Percentiles rank a stretch among this genome's conserved stretches.
phyloP scores from a whole-genome alignment of 2,888 invertebrate genomes.

The Punctoribates punctum region DNA sequence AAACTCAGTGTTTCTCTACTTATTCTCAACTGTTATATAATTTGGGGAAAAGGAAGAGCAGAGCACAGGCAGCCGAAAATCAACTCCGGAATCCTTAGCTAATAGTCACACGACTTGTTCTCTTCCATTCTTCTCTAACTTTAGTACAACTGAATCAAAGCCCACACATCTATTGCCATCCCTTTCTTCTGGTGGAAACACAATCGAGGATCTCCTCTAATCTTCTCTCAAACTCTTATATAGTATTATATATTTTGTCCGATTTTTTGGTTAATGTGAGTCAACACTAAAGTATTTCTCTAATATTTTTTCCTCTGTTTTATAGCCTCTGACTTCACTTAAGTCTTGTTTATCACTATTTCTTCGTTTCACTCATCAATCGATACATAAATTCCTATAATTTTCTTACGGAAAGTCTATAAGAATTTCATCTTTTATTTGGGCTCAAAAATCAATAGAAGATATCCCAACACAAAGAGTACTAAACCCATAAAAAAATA shows the following conservation, averaged over 20 bases:
- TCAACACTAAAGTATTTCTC: not conserved
- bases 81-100: not conserved
- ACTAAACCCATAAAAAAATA: no score
- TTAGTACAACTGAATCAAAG: not conserved
- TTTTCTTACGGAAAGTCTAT: no score
- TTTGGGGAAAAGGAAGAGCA: not conserved
- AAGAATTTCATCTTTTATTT: no score
- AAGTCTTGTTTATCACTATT: not conserved
- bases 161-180: no score
- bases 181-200: no score
- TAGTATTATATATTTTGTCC: not conserved
- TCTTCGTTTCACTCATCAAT: not conserved
- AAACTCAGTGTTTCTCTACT: constrained; percentile 3
- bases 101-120: constrained; percentile 22
- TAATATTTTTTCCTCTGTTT: no score
- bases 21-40: constrained; percentile 8
- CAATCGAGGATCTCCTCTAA: no score
- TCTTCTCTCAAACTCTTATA: not conserved
- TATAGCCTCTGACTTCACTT: not conserved
- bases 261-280: constrained; percentile 4
- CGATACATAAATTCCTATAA: not conserved
- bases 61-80: not conserved
- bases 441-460: no score
- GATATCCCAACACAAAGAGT: no score
- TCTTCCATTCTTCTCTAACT: not conserved